phyloP scores from a whole-genome alignment of 1,140 invertebrate genomes.

The Drosophila tani region DNA sequence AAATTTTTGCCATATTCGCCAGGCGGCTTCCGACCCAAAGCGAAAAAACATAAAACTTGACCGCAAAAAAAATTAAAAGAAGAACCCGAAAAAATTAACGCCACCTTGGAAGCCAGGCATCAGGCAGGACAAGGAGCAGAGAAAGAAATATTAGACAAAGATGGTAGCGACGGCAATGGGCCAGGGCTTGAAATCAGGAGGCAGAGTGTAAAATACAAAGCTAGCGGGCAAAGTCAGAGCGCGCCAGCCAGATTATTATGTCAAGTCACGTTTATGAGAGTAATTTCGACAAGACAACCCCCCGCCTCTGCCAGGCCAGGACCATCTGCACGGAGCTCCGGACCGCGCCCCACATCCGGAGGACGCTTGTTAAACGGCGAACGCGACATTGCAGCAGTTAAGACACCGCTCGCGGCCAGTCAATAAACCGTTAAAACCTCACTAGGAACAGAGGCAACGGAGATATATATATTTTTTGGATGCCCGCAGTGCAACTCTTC shows the following conservation, averaged over 20 bases:
- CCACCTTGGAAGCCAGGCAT: slow-evolving; percentile 47
- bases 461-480: slow-evolving; percentile 35
- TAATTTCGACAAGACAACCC: slow-evolving; percentile 77
- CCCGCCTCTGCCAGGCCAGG: slow-evolving; percentile 20
- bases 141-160: slow-evolving; percentile 27
- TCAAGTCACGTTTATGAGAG: slow-evolving; percentile 84
- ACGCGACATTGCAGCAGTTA: slow-evolving; percentile 75
- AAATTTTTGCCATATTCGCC: slow-evolving; percentile 81
- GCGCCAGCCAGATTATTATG: slow-evolving; percentile 81
- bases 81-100: slow-evolving; percentile 73
- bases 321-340: slow-evolving; percentile 21
- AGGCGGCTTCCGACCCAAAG: slow-evolving; percentile 63
- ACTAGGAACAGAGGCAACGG: slow-evolving; percentile 32
- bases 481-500: slow-evolving; percentile 7
- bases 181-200: slow-evolving; percentile 37
- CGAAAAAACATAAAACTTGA: slow-evolving; percentile 68
- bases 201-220: slow-evolving; percentile 66
- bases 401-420: slow-evolving; percentile 75
- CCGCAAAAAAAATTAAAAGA: slow-evolving; percentile 65
- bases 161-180: slow-evolving; percentile 17
- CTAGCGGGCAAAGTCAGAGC: slow-evolving; percentile 61
- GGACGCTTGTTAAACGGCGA: slow-evolving; percentile 64
- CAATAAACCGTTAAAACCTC: slow-evolving; percentile 81
- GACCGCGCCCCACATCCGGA: slow-evolving; percentile 32
- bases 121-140: slow-evolving; percentile 10